phyloP scores from a whole-genome alignment of 2,113 vertebrate genomes.

The Chaetura pelagica region DNA sequence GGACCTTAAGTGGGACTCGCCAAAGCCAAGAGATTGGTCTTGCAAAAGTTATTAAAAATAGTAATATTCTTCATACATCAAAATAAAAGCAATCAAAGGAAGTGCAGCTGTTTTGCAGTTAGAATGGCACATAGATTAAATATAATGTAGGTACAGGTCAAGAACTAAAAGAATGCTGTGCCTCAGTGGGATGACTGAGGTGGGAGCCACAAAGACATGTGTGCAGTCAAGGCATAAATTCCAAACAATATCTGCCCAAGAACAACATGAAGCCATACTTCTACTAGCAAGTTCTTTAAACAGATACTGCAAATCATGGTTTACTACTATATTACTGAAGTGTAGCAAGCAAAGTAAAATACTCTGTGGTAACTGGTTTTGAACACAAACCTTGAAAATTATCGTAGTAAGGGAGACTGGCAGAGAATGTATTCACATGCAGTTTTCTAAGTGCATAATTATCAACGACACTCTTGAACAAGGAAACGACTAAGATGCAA shows the following conservation, averaged over 20 bases:
- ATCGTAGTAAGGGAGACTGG: background rate
- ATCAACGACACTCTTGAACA: background rate
- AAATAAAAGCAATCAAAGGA: background rate
- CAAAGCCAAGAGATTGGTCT: background rate
- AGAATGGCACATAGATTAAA: slow-evolving; percentile 16
- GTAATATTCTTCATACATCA: slow-evolving; percentile 12
- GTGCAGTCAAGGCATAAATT: background rate
- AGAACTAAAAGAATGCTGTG: slow-evolving; percentile 10
- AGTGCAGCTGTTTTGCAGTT: background rate
- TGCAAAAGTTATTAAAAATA: slow-evolving; percentile 4
- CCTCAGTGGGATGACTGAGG: background rate
- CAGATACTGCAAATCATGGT: background rate
- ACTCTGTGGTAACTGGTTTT: background rate
- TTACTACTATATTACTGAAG: background rate
- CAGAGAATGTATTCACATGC: background rate
- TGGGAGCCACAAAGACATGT: background rate
- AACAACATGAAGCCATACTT: background rate
- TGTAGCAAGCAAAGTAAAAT: background rate
- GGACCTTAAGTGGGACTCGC: background rate
- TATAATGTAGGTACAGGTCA: background rate
- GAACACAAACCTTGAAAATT: background rate
- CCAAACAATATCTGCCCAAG: background rate
- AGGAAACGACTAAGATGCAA: background rate
- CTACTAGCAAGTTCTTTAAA: background rate
- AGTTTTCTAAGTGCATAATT: background rate